phyloP scores from a whole-genome alignment of 2,888 invertebrate genomes.

The Caenorhabditis imperialis region DNA sequence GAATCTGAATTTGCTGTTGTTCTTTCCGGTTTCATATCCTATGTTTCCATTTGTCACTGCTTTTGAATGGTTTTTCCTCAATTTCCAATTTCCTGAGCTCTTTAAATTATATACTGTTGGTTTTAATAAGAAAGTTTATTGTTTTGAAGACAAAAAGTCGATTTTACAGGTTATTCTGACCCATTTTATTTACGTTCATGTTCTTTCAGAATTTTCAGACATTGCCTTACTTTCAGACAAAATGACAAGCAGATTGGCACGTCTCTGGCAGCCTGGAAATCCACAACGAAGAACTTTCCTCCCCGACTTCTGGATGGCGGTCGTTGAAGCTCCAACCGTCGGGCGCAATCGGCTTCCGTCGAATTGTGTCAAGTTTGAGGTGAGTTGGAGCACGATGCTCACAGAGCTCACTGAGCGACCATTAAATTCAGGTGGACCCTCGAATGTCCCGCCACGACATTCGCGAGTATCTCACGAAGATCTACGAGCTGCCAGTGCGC shows the following conservation, averaged over 20 bases:
- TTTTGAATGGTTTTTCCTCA: neutral
- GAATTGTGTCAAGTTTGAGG: slow-evolving; percentile 89
- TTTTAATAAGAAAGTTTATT: slow-evolving; percentile 22
- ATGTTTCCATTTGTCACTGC: neutral
- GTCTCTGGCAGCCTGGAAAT: slow-evolving; percentile 83
- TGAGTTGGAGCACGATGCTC: no score
- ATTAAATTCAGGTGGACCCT: slow-evolving; percentile 56
- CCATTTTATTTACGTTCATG: neutral
- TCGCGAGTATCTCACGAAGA: slow-evolving; percentile 93
- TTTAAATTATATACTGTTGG: slow-evolving; percentile 17
- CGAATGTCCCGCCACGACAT: slow-evolving; percentile 91
- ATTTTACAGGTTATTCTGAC: slow-evolving; percentile 5
- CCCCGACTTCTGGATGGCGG: slow-evolving; percentile 97
- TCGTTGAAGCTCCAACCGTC: slow-evolving; percentile 84
- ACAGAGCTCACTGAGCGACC: no score
- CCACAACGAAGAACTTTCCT: slow-evolving; percentile 93
- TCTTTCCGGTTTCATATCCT: slow-evolving; percentile 34
- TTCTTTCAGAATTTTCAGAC: slow-evolving; percentile 2
- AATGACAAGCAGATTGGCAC: slow-evolving; percentile 71
- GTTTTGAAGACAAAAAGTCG: neutral
- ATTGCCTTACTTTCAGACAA: slow-evolving; percentile 4
- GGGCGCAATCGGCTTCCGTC: slow-evolving; percentile 82
- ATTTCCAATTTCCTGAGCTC: neutral
- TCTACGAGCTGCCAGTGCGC: slow-evolving; percentile 89
- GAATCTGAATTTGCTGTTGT: neutral